Base-by-base conservation (phyloP, 2,113 vertebrate genomes). In the Callipepla squamata region DNA sequence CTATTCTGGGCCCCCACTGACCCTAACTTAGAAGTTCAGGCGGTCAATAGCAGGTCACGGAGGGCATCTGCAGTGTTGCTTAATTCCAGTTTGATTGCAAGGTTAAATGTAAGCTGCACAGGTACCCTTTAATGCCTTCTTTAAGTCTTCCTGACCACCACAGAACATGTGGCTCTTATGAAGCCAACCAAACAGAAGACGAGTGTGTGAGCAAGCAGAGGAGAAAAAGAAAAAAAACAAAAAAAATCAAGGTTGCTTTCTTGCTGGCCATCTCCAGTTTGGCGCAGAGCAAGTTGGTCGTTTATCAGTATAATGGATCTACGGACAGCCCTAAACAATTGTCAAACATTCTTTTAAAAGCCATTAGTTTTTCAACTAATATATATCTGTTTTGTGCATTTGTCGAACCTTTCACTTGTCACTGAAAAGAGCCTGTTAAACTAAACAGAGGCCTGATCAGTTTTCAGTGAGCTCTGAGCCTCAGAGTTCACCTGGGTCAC, bases 31-130 rank as follows among this genome's bases (percentile, higher is more conserved):
- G 96, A 97, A 98, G 99, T 99, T 99, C 98, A 99, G 97, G 97
- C 96, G 83, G 99, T 99, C 99, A 99, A 99, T 98, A 99, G 97
- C 97, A 98, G 99, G 99, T 99, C 99, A 99, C 90, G 4, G 66
- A 83, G 96, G 96, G 97, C 97, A 97, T 95, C 95, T 96, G 92
- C 85, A 59, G 95, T 82, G 96, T 96, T 96, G 96, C 94, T 97
- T 98, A 97, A 98, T 98, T 98, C 97, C 81, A 94, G 57, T 97
- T 96, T 96, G 97, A 98, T 97, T 97, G 86, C 94, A 98, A 95
- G 94, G 94, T 97, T 97, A 97, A 97, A 97, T 95, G 70, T 96
- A 97, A 90, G 80, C 93, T 95, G 74, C 68, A 85, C 90, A 98
- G 97, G 96, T 98, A 97, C 53, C 66, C 94, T 94, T 86, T 95